A percentile compares a stretch with the other conserved stretches of the same genome.
These are phyloP conservation scores for Spodoptera exigua DNA, from an alignment of 2,888 invertebrate genomes.

Conservation along the genomic window DNA sequence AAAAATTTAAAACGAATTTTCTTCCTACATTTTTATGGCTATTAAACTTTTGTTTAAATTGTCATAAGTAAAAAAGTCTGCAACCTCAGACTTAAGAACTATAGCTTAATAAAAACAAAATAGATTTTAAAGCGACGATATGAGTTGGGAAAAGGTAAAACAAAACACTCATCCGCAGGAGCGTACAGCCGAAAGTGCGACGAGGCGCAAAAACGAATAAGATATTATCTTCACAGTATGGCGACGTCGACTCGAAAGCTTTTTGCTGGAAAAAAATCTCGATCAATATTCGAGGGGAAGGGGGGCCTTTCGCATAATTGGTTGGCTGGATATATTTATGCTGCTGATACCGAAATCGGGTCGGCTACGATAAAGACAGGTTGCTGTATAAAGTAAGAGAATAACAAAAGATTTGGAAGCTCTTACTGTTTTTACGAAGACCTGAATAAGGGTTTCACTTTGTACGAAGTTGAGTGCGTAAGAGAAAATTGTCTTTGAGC, in stretches of 20 bases:
- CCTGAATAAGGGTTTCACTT: conserved; percentile 19
- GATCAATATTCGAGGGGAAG: conserved; percentile 83
- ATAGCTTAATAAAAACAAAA: conserved; percentile 40
- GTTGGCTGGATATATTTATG: conserved; percentile 77
- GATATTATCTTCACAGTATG: conserved; percentile 79
- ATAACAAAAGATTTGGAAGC: conserved; percentile 60
- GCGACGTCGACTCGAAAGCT: conserved; percentile 71
- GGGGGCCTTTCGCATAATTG: conserved; percentile 78
- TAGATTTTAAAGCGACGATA: conserved; percentile 34
- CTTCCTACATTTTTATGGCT: conserved; percentile 4
- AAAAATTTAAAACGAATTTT: conserved; percentile 30
- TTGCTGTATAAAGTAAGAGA: conserved; percentile 66
- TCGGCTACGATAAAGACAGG: conserved; percentile 52
- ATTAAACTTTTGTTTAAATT: conserved; percentile 2
- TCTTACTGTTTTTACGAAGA: conserved; percentile 45
- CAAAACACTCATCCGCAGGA: conserved; percentile 65
- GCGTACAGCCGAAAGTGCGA: conserved; percentile 68
- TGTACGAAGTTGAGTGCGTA: conserved; percentile 4
- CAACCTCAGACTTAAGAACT: conserved; percentile 13
- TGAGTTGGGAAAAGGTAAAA: conserved; percentile 51
- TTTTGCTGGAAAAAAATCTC: conserved; percentile 79
- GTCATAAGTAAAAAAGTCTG: neutral
- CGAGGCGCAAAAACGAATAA: conserved; percentile 73
- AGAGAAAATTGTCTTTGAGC: too few relatives aligned
- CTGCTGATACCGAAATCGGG: conserved; percentile 70